These are phyloP conservation scores for Oryzias celebensis DNA, from an alignment of 2,113 vertebrate genomes.

Conservation along the genomic window DNA sequence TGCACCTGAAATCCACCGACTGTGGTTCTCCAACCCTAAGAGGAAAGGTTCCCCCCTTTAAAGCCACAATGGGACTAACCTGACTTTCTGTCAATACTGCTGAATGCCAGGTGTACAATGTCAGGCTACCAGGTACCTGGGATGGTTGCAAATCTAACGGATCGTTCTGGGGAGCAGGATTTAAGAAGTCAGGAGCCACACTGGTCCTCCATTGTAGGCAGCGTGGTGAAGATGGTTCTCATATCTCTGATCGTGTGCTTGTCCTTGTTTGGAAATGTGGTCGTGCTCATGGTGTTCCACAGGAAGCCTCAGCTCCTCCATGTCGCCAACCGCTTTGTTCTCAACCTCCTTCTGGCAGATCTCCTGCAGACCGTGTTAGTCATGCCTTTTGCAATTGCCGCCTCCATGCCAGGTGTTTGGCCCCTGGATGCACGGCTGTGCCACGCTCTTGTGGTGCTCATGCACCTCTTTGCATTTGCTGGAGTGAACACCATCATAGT, in stretches of 20 bases:
- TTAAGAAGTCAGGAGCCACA: neutral
- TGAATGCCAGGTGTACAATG: conserved; percentile 55
- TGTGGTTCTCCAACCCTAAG: conserved; percentile 3
- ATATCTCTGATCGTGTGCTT: conserved; percentile 80
- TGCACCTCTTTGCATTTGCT: conserved; percentile 88
- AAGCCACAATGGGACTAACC: conserved; percentile 45
- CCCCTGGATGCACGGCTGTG: conserved; percentile 83
- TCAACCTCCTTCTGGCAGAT: conserved; percentile 87
- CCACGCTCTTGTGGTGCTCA: conserved; percentile 84
- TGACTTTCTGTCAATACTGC: conserved; percentile 25
- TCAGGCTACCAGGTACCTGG: conserved; percentile 42
- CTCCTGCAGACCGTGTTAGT: conserved; percentile 85
- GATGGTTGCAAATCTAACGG: conserved; percentile 60
- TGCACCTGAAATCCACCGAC: conserved; percentile 16
- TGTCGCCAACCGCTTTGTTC: conserved; percentile 87
- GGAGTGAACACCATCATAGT: conserved; percentile 88
- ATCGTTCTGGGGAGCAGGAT: conserved; percentile 55
- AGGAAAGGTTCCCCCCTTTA: conserved; percentile 17
- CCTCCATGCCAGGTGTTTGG: conserved; percentile 82
- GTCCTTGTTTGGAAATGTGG: conserved; percentile 83
- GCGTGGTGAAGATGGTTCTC: conserved; percentile 80
- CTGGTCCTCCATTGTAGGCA: conserved; percentile 66
- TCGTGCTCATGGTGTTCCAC: conserved; percentile 85
- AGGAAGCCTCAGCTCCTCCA: conserved; percentile 87
- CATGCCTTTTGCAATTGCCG: conserved; percentile 86